Evolutionary conservation across 2,888 invertebrate genomes (phyloP), one percentile per base, ranked within the genome.

Genomic region (Xestia ashworthii): DNA sequence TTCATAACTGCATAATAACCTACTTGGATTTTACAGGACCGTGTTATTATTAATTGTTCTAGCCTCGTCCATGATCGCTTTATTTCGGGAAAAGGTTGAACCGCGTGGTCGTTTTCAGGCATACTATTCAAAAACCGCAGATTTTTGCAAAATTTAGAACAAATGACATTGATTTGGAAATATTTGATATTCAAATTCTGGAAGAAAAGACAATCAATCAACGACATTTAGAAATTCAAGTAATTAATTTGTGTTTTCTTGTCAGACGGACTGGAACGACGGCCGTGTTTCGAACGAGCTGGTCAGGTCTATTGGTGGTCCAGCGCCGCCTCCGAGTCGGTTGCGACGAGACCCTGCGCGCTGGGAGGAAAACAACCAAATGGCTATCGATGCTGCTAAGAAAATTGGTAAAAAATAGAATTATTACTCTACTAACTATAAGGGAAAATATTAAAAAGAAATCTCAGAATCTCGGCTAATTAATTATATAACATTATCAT

Each of bases 231-330:
- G 11, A 16, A n/a, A 48, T 1, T 1, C 0, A 5, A 46, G 9
- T n/a, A 19, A 19, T 19, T 22, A 0, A 19, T 71, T 19, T 25
- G 1, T 41, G 19, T n/a, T 46, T 70, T 38, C 22, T 32, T 55
- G 9, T 9, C 95, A 99, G 99, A 98, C 98, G 87, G 99, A 99
- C 92, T 99, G 99, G 99, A 99, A 99, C 92, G 99, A 99, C 93
- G 99, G 99, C 2, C 97, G 98, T 89, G 98, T 98, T 0, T 97
- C 99, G 38, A 99, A 99, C 90, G 98, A 98, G 90, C 97, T 99
- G 75, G 99, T 99, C 19, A 97, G 98, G 87, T 98, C 99, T 19
- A 97, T 99, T 84, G 99, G 99, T 8, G 99, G 99, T 0, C 98
- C 98, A 0, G 98, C 98, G 1, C 98, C 98, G 0, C 98, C 98